Evolutionary conservation across 1,140 invertebrate species (phyloP).

Genomic region (Bilobella aurantiaca): DNA sequence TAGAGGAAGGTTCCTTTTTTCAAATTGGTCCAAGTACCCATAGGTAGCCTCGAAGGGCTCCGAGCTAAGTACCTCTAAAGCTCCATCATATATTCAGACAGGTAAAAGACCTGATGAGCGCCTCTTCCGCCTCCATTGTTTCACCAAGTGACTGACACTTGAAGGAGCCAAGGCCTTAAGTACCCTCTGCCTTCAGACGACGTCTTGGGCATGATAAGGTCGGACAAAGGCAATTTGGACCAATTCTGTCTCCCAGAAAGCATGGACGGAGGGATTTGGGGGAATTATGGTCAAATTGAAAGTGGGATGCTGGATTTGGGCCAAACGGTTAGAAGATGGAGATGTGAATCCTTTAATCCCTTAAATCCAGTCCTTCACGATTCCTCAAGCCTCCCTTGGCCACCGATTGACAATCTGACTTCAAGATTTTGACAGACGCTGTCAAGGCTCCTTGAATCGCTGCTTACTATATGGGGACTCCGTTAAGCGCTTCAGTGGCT

Average conservation of each 20-base stretch:
- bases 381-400: too few species aligned
- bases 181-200: neutral
- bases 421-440: neutral
- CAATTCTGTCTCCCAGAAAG: neutral
- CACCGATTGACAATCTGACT: neutral
- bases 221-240: conserved; percentile 3
- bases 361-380: neutral
- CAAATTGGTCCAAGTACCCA: neutral
- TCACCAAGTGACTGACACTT: neutral
- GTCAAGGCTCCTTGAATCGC: neutral
- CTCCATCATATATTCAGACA: neutral
- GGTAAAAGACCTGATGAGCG: neutral
- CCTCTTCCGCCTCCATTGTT: neutral
- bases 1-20: neutral
- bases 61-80: neutral
- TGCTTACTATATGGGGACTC: too few species aligned
- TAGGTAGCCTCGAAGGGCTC: neutral
- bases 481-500: too few species aligned
- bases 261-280: neutral
- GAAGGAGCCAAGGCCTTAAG: neutral
- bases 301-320: neutral
- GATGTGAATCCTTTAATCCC: conserved; percentile 6
- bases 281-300: neutral
- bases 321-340: neutral
- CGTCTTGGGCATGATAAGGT: neutral